Base-by-base conservation (phyloP, 2,797 vertebrate genomes). In the Takifugu rubripes region DNA sequence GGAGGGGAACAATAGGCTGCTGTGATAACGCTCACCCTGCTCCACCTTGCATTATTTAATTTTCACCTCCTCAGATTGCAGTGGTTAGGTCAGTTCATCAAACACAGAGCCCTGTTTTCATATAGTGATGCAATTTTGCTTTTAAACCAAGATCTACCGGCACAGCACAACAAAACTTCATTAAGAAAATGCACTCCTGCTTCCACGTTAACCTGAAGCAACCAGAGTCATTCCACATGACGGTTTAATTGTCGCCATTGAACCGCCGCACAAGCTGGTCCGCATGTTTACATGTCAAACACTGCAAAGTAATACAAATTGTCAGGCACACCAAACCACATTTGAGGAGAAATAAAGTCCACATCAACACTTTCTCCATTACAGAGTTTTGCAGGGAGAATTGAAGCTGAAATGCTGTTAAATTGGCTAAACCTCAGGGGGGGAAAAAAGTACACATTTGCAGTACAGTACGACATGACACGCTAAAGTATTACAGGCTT, bases 251-350 rank as follows among this genome's bases (percentile, higher is more conserved):
- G 63, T 77, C 52, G 75, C 46, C 64, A 64, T 55, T 14, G 43
- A 51, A 59, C 54, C 49, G 54, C 53, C 61, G 62, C 56, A 68
- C 68, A 68, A 50, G 29, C 66, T 66, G 53, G 52, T 53, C 58
- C n/a, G 0, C 58, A 55, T 79, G 68, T 81, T 82, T 78, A 79
- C 72, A 68, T 27, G 21, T 79, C 63, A 78, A 60, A 70, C 54
- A 66, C 44, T 42, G 27, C 55, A 63, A 64, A 61, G 49, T 74
- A 42, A 72, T 50, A 63, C 60, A 81, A 69, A 71, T 56, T 66
- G 49, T 59, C 64, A 59, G 66, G 52, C 64, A 65, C 54, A 70
- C 62, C 8, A 74, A 81, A 78, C 58, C 58, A 50, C 54, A 68
- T 66, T 62, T 57, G 16, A 54, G 50, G 70, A 74, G 44, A 69